Conservation (phyloP, 2,888 invertebrate species). For the Anagyrus pseudococci region DNA sequence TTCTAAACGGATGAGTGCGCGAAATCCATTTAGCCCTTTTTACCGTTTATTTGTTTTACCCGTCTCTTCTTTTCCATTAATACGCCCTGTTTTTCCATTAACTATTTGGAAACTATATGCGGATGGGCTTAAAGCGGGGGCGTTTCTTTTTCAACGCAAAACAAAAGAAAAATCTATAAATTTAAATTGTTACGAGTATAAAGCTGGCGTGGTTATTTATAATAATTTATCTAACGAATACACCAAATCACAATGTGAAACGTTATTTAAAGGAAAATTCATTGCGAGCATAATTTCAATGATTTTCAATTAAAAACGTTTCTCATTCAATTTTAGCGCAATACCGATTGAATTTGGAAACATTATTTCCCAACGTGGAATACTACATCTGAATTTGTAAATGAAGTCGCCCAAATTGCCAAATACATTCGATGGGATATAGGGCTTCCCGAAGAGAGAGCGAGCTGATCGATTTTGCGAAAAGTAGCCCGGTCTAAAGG, state of each 20-base stretch:
- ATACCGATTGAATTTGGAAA: too few relatives aligned
- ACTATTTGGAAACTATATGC: background rate
- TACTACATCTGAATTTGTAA: conserved; percentile 5
- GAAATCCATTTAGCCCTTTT: conserved; percentile 7
- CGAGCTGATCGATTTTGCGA: conserved; percentile 21
- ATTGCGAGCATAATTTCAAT: too few relatives aligned
- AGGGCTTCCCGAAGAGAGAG: background rate
- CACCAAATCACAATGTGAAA: too few relatives aligned
- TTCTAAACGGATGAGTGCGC: background rate
- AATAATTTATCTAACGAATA: too few relatives aligned
- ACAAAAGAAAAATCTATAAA: too few relatives aligned
- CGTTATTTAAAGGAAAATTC: too few relatives aligned
- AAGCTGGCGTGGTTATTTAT: too few relatives aligned
- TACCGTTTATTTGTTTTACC: background rate
- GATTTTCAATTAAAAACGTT: too few relatives aligned
- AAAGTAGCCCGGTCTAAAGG: conserved; percentile 7
- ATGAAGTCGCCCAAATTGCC: conserved; percentile 17
- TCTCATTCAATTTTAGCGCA: too few relatives aligned
- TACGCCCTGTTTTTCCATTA: conserved; percentile 3
- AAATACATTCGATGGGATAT: conserved; percentile 10
- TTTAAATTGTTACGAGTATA: too few relatives aligned
- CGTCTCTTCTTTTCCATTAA: conserved; percentile 2
- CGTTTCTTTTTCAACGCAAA: too few relatives aligned
- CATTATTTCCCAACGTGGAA: background rate
- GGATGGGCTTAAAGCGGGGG: too few relatives aligned